Conservation (phyloP, 2,113 vertebrate genomes). For the Aramus guarauna region DNA sequence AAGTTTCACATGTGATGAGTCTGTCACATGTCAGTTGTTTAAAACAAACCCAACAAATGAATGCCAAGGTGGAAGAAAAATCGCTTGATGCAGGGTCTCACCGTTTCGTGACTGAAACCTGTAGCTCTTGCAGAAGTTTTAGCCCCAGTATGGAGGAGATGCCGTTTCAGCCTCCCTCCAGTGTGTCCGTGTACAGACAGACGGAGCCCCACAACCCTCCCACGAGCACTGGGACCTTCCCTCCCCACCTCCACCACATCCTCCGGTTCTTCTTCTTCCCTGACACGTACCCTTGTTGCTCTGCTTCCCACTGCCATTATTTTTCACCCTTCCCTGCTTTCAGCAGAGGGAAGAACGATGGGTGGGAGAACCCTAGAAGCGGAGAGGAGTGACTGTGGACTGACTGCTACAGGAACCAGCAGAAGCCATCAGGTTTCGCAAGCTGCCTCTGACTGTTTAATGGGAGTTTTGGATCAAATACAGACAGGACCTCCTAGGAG, state of each 20-base stretch:
- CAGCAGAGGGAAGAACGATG: not conserved
- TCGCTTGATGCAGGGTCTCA: not conserved
- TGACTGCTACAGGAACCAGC: not conserved
- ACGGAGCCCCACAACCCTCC: not conserved
- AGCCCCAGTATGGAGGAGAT: accelerated
- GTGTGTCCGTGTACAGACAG: not conserved
- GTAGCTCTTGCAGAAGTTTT: not conserved
- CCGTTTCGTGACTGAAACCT: not conserved
- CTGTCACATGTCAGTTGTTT: not conserved
- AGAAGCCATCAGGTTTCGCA: not conserved
- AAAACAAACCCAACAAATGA: not conserved
- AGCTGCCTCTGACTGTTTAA: not conserved
- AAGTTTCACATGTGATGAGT: not conserved
- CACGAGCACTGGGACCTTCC: accelerated
- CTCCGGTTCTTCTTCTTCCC: not conserved
- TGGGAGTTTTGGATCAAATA: not conserved
- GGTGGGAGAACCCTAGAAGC: not conserved
- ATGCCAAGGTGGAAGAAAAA: not conserved
- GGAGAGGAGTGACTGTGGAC: not conserved
- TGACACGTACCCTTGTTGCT: not conserved
- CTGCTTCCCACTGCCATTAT: not conserved
- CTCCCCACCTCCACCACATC: not conserved
- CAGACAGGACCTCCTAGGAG: not conserved
- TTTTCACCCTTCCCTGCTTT: not conserved
- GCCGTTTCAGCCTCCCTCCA: not conserved